Conservation (phyloP, 53 echinoderm and acorn worm genomes). For the Luidia sarsii region DNA sequence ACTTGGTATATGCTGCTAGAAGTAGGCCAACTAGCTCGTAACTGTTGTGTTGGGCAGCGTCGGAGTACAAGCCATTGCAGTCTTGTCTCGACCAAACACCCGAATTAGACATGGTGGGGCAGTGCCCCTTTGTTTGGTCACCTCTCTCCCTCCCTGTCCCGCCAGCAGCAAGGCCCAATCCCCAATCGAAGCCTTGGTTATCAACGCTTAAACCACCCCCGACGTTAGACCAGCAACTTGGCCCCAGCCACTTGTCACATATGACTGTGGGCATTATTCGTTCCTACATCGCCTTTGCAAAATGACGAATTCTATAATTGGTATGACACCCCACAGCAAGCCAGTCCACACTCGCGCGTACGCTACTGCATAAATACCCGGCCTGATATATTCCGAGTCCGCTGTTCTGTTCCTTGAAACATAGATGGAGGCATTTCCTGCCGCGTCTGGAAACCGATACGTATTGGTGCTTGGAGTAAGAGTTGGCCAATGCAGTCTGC, state of each 20-base stretch:
- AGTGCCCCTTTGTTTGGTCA: too few relatives aligned
- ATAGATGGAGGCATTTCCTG: conserved; percentile 49
- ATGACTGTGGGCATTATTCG: conserved; percentile 43
- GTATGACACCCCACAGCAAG: conserved; percentile 38
- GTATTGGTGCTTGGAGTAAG: conserved; percentile 39
- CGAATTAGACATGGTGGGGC: too few relatives aligned
- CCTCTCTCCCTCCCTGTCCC: too few relatives aligned
- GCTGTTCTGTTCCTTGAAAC: conserved; percentile 12
- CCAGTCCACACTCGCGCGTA: too few relatives aligned
- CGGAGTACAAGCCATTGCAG: too few relatives aligned
- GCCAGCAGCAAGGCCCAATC: too few relatives aligned
- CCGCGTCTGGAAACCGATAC: conserved; percentile 39
- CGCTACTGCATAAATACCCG: conserved; percentile 32
- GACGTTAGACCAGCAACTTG: neutral
- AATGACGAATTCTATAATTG: conserved; percentile 59
- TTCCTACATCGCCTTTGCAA: conserved; percentile 44
- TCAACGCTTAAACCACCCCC: neutral
- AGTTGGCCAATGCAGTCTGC: conserved; percentile 21
- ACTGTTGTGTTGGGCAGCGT: too few relatives aligned
- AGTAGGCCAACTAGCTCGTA: too few relatives aligned
- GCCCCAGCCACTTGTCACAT: conserved; percentile 21
- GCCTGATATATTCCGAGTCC: neutral
- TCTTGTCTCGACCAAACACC: too few relatives aligned
- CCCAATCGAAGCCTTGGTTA: too few relatives aligned
- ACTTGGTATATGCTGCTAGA: too few relatives aligned